A percentile compares a stretch with the other conserved stretches of the same genome.
phyloP scores from a whole-genome alignment of 2,888 invertebrate species.

The Patella pellucida region DNA sequence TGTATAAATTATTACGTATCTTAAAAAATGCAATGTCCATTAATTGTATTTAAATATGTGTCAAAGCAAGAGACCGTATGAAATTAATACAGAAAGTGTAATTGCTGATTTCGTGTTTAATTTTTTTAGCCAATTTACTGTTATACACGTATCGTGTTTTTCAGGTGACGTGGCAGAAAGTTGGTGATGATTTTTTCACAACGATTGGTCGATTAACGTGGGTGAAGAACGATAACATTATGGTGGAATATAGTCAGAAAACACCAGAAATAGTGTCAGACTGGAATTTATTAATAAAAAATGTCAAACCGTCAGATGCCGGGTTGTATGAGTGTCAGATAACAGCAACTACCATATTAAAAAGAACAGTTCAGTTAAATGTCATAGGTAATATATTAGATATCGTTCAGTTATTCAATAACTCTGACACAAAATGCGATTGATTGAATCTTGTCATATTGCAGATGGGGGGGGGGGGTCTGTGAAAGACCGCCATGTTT shows the following conservation, averaged over 20 bases:
- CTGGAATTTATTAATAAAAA: constrained; percentile 52
- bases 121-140: too few relatives aligned
- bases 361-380: constrained; percentile 44
- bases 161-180: constrained; percentile 54
- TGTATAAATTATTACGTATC: too few relatives aligned
- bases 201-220: constrained; percentile 53
- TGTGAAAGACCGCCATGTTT: too few relatives aligned
- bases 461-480: neutral
- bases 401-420: neutral
- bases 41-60: too few relatives aligned
- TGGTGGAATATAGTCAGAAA: constrained; percentile 37
- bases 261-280: constrained; percentile 37
- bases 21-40: too few relatives aligned
- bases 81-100: too few relatives aligned
- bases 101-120: too few relatives aligned
- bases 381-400: constrained; percentile 43
- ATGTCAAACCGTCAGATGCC: constrained; percentile 42
- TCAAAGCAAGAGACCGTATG: too few relatives aligned
- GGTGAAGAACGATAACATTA: constrained; percentile 47
- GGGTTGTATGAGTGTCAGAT: constrained; percentile 56
- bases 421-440: too few relatives aligned
- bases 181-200: constrained; percentile 46
- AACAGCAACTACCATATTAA: constrained; percentile 42
- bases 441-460: too few relatives aligned
- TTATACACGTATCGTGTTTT: neutral